A percentile compares a stretch with the other conserved stretches of the same genome.
Evolutionary conservation across 2,888 invertebrate species (phyloP).

Genomic region (Polietes domitor): DNA sequence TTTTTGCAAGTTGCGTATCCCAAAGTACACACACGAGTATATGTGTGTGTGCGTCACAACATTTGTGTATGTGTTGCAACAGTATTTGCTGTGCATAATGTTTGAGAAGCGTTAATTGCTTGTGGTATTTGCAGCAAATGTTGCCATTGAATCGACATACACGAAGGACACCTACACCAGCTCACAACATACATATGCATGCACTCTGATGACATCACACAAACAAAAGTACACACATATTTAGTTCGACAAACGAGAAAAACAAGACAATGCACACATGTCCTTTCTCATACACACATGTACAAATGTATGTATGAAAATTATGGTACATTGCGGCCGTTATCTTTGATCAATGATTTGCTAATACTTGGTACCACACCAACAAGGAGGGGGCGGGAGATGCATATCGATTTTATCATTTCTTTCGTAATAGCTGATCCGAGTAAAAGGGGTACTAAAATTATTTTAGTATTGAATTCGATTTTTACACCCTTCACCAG

Average conservation of each 20-base stretch:
- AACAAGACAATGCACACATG: too few species aligned
- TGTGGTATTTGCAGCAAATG: slow-evolving; percentile 71
- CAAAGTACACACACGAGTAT: neutral
- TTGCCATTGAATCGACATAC: slow-evolving; percentile 63
- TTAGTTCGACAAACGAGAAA: neutral
- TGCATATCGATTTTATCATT: too few species aligned
- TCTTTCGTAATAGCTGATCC: too few species aligned
- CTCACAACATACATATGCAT: neutral
- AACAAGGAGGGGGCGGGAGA: too few species aligned
- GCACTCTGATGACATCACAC: neutral
- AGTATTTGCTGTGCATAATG: slow-evolving; percentile 20
- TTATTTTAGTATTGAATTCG: too few species aligned
- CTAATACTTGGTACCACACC: too few species aligned
- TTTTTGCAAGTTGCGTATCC: neutral
- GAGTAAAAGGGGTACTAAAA: too few species aligned
- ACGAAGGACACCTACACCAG: neutral
- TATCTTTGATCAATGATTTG: neutral
- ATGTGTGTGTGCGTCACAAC: neutral
- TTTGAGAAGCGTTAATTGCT: slow-evolving; percentile 72
- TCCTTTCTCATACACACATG: too few species aligned
- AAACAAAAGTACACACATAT: neutral
- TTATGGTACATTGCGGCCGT: neutral
- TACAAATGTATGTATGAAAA: too few species aligned
- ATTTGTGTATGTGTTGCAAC: too few species aligned
- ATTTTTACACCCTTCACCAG: too few species aligned